Evolutionary conservation across 2,113 vertebrate species (phyloP).

Genomic region (Andinoacara biseriatus): DNA sequence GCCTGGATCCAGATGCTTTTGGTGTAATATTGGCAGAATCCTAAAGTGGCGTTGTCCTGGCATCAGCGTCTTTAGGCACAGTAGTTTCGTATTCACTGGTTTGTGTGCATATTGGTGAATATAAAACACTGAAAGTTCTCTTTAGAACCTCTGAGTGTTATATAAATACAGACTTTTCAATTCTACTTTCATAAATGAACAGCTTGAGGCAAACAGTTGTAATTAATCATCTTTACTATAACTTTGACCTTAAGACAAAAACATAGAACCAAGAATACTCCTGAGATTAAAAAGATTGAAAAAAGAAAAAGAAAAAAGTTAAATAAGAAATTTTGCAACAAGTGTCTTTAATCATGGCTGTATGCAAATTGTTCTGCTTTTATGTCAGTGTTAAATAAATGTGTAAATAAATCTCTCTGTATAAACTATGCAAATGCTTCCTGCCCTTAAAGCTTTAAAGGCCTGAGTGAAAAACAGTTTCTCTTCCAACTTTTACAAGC

Average conservation of each 20-base stretch:
- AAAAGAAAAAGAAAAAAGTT: neutral
- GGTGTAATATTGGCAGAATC: neutral
- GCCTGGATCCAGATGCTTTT: neutral
- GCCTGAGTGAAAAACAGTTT: constrained; percentile 11
- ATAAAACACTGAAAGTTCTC: neutral
- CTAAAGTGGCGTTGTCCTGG: neutral
- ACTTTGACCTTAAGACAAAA: neutral
- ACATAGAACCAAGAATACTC: neutral
- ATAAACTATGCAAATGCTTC: constrained; percentile 29
- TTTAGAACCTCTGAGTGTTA: neutral
- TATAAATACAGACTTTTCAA: neutral
- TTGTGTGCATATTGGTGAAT: neutral
- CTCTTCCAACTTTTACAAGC: neutral
- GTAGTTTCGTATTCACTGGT: neutral
- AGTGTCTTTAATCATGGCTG: neutral
- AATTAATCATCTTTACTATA: neutral
- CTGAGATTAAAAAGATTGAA: neutral
- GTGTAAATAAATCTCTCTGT: constrained; percentile 30
- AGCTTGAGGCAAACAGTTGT: neutral
- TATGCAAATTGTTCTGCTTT: neutral
- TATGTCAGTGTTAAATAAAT: neutral
- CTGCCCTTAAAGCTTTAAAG: constrained; percentile 22
- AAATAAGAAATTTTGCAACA: neutral
- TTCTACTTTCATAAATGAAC: neutral
- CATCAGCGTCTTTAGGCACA: neutral